Conservation (phyloP, 2,888 invertebrate genomes). For the Acrobasis suavella region DNA sequence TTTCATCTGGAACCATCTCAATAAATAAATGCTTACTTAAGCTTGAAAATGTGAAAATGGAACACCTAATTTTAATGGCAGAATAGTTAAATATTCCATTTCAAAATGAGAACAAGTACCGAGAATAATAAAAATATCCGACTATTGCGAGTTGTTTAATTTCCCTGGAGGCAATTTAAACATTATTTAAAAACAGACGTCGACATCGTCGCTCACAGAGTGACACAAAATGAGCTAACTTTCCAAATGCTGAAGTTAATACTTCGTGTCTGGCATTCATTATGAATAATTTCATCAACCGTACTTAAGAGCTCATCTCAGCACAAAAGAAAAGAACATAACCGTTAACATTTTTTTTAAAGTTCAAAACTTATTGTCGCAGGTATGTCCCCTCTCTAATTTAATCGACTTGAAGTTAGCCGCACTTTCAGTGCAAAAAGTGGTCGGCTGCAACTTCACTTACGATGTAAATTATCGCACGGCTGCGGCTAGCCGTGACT, state of each 20-base stretch:
- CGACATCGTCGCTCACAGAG: background rate
- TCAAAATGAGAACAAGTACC: background rate
- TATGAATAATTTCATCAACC: constrained; percentile 26
- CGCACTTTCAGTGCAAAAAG: constrained; percentile 42
- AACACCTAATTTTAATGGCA: no score
- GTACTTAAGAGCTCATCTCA: constrained; percentile 21
- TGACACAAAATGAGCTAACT: constrained; percentile 9
- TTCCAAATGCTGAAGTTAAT: constrained; percentile 10
- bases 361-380: constrained; percentile 40
- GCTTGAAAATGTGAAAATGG: no score
- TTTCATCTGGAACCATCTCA: no score
- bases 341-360: constrained; percentile 22
- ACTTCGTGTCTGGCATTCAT: constrained; percentile 22
- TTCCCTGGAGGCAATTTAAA: background rate
- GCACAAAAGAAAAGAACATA: constrained; percentile 27
- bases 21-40: no score
- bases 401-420: constrained; percentile 48
- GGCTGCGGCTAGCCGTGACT: constrained; percentile 52
- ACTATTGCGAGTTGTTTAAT: background rate
- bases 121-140: background rate
- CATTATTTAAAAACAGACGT: background rate
- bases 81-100: no score
- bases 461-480: constrained; percentile 29
- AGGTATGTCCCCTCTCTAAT: constrained; percentile 41
- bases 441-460: constrained; percentile 42